Percentiles rank a stretch among this genome's conserved stretches.
Conservation (phyloP, 2,888 invertebrate species). For the Pycnomerus fuliginosus region DNA sequence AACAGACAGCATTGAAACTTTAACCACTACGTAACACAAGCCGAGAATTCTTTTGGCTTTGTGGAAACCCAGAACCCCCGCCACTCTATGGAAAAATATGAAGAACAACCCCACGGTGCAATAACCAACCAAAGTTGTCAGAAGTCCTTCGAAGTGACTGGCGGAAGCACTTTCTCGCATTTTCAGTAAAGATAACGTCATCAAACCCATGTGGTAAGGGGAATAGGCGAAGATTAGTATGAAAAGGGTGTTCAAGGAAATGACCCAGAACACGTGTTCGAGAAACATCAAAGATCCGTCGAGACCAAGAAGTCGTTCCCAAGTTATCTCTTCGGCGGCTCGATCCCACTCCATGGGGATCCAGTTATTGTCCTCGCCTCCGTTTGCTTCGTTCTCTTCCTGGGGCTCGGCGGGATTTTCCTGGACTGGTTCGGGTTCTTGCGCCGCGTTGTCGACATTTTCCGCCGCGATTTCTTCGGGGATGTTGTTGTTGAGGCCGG, state of each 20-base stretch:
- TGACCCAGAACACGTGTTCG: slow-evolving; percentile 99
- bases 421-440: slow-evolving; percentile 22
- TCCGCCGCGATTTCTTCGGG: slow-evolving; percentile 33
- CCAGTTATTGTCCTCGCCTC: slow-evolving; percentile 86
- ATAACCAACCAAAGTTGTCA: slow-evolving; percentile 93
- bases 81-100: slow-evolving; percentile 81
- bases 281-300: slow-evolving; percentile 96
- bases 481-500: slow-evolving; percentile 44
- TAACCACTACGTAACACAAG: slow-evolving; percentile 86
- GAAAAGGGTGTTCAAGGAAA: slow-evolving; percentile 94
- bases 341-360: slow-evolving; percentile 99
- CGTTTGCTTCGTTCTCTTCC: slow-evolving; percentile 61
- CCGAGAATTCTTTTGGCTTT: slow-evolving; percentile 85
- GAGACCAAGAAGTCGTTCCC: slow-evolving; percentile 93
- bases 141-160: slow-evolving; percentile 87
- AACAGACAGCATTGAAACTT: slow-evolving; percentile 91
- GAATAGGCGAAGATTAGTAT: slow-evolving; percentile 96
- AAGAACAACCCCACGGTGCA: slow-evolving; percentile 82
- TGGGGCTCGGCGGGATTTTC: slow-evolving; percentile 34
- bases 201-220: slow-evolving; percentile 92
- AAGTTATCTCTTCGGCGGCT: slow-evolving; percentile 95
- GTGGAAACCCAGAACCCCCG: slow-evolving; percentile 76
- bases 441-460: slow-evolving; percentile 39
- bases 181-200: slow-evolving; percentile 73
- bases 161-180: slow-evolving; percentile 67